Base-by-base conservation (phyloP, 2,797 vertebrate genomes). In the Anguilla megastoma region DNA sequence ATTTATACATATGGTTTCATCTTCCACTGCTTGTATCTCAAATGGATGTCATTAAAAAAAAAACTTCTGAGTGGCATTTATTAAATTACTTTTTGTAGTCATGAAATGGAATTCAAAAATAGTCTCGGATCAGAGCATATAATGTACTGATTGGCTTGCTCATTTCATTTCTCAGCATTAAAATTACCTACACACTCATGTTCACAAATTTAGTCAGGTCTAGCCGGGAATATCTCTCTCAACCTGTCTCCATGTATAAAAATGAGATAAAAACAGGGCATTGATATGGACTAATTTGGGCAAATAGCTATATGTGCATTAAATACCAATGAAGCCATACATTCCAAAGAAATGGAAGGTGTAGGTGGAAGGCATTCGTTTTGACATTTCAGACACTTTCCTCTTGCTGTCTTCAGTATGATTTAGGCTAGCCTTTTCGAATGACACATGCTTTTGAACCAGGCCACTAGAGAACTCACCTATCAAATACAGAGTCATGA, bases 401-500 rank as follows among this genome's bases (percentile, higher is more conserved):
- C 80, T 82, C 27, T 8, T 5, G 27, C 80, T 50, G 86, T 16
- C 21, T 16, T 86, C 66, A 45, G 2, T 86, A 36, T 36, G 30
- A 86, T 76, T 56, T 36, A 52, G 63, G 41, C 36, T 41, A 4
- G 69, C 12, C 85, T 90, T 85, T 87, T 58, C n/a, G 8, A 48
- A 27, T 5, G 83, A 66, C 58, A 58, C 12, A 0, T 48, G 27
- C 14, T 58, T 79, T 79, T 89, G 85, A 87, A 45, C 56, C 85
- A 54, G 4, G 60, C 90, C 85, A 92, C 85, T 33, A 24, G 8
- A 63, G 84, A 85, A 41, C 84, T 36, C 74, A 79, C 84, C 74
- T 50, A 69, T 56, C 74, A 58, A 79, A 88, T 88, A 88, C 41
- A 85, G 58, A 88, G 84, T 56, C 83, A 88, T 92, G 92, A 93